Conservation (phyloP, 2,888 invertebrate species). For the Plagiodera versicolora region DNA sequence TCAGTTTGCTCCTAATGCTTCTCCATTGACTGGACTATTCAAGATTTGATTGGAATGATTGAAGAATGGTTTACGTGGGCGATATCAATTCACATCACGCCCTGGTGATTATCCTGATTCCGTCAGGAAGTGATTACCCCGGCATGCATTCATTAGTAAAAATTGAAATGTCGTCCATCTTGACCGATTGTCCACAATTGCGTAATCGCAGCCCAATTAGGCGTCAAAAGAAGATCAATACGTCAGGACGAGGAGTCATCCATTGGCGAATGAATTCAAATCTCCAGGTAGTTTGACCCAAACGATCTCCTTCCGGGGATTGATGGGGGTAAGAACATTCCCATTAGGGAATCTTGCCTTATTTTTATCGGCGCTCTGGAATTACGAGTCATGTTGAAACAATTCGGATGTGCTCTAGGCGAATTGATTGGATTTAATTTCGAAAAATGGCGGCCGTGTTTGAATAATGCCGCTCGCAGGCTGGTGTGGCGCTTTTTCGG, state of each 20-base stretch:
- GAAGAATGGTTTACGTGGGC: not conserved
- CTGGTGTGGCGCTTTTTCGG: constrained; percentile 12
- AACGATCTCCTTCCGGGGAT: constrained; percentile 17
- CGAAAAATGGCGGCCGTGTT: constrained; percentile 23
- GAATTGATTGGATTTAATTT: constrained; percentile 15
- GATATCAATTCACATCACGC: not conserved
- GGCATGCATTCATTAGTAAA: not conserved
- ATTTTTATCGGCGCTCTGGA: constrained; percentile 24
- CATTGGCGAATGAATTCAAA: not conserved
- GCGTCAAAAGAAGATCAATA: constrained; percentile 13
- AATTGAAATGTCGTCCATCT: not conserved
- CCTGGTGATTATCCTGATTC: not conserved
- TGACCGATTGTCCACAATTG: not conserved
- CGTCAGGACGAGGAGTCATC: too few relatives aligned
- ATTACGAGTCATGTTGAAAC: constrained; percentile 28
- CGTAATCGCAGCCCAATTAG: constrained; percentile 22
- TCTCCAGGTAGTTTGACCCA: constrained; percentile 3
- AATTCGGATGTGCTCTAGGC: constrained; percentile 18
- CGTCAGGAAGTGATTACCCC: not conserved
- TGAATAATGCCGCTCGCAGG: constrained; percentile 20
- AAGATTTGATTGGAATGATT: not conserved
- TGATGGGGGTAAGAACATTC: constrained; percentile 25
- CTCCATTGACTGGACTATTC: not conserved
- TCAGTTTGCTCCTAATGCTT: too few relatives aligned
- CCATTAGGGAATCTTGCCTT: constrained; percentile 24